Evolutionary conservation across 1,140 invertebrate species (phyloP).

Genomic region (Chrysomallon squamiferum): DNA sequence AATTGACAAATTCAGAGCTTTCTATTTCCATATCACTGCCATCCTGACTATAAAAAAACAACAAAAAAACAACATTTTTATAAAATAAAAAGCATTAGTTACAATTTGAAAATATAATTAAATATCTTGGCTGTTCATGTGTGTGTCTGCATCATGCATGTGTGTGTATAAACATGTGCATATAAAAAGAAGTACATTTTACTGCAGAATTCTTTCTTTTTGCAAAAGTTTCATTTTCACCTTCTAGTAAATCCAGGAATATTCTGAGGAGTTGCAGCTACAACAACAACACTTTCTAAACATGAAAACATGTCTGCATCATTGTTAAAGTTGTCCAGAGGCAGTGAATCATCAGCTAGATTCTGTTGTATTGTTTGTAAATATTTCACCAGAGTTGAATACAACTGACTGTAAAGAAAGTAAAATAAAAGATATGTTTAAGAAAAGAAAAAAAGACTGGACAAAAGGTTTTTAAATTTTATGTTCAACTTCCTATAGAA

Average conservation of each 20-base stretch:
- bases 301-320: neutral
- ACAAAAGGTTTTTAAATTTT: no score
- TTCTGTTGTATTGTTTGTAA: conserved; percentile 14
- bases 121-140: neutral
- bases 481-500: no score
- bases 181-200: no score
- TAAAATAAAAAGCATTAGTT: no score
- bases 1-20: neutral
- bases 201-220: no score
- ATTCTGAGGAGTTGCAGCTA: conserved; percentile 6
- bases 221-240: conserved; percentile 1
- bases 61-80: no score
- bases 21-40: conserved; percentile 15
- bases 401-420: conserved; percentile 53
- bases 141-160: neutral
- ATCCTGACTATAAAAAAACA: conserved; percentile 17
- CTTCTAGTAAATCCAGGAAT: conserved; percentile 13
- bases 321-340: neutral
- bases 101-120: no score
- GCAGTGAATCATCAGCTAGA: no score
- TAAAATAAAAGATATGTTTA: neutral
- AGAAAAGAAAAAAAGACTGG: neutral
- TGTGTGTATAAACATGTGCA: no score
- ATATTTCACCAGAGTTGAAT: conserved; percentile 54
- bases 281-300: neutral